Conservation (phyloP, 1,140 invertebrate genomes). For the Pygmarrhopalites habei region DNA sequence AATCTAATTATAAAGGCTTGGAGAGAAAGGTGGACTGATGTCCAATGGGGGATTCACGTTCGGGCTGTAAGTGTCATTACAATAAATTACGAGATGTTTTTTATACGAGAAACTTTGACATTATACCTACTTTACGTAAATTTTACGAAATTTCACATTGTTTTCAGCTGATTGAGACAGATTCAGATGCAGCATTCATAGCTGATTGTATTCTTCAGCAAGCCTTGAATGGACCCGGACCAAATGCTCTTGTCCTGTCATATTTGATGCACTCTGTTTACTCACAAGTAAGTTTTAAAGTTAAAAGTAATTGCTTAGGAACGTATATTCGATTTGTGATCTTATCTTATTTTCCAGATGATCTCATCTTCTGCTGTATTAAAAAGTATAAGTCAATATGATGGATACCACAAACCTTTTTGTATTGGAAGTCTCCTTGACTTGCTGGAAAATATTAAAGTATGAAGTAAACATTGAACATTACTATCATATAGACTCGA, state of each 20-base stretch:
- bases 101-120: background rate
- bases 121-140: background rate
- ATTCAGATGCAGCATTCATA: slow-evolving; percentile 44
- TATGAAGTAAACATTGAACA: too few species aligned
- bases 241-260: slow-evolving; percentile 80
- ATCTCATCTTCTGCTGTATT: slow-evolving; percentile 84
- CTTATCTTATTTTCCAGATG: slow-evolving; percentile 50
- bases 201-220: slow-evolving; percentile 88
- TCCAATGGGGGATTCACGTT: slow-evolving; percentile 91
- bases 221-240: slow-evolving; percentile 81
- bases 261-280: slow-evolving; percentile 87
- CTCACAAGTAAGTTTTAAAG: slow-evolving; percentile 60
- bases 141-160: too few species aligned
- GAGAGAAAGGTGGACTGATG: slow-evolving; percentile 87
- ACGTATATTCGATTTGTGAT: too few species aligned
- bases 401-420: slow-evolving; percentile 77
- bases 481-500: too few species aligned
- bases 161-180: slow-evolving; percentile 20
- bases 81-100: background rate
- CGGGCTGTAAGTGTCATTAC: slow-evolving; percentile 63
- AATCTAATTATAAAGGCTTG: slow-evolving; percentile 77
- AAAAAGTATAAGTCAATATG: slow-evolving; percentile 79
- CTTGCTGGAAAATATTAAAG: slow-evolving; percentile 71
- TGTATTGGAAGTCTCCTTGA: slow-evolving; percentile 79
- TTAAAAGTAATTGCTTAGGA: too few species aligned